A percentile compares a stretch with the other conserved stretches of the same genome.
Evolutionary conservation across 2,888 invertebrate genomes (phyloP).

Genomic region (Cheiracanthium punctorium): DNA sequence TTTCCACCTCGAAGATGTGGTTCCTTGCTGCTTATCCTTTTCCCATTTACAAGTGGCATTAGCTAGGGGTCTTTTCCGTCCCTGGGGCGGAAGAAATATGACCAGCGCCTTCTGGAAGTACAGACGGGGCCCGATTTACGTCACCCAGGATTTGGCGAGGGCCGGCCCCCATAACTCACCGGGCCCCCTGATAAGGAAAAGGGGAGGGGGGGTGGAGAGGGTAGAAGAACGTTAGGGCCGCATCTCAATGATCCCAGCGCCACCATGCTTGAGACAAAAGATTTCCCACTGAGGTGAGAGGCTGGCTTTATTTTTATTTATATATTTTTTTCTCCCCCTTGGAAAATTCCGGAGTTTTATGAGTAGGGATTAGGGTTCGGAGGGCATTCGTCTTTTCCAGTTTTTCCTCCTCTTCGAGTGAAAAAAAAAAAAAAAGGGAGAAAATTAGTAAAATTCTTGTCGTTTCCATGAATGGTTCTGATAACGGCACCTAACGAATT

Average conservation of each 20-base stretch:
- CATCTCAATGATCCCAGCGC: conserved; percentile 66
- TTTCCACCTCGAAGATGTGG: not conserved
- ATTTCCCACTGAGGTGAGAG: conserved; percentile 45
- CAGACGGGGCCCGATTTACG: conserved; percentile 70
- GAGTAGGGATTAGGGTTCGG: conserved; percentile 47
- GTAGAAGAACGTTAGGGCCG: conserved; percentile 68
- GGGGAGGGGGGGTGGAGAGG: no score
- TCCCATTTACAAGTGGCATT: conserved; percentile 65
- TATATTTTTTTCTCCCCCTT: conserved; percentile 3
- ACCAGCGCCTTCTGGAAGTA: conserved; percentile 59
- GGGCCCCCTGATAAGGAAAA: conserved; percentile 53
- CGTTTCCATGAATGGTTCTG: no score
- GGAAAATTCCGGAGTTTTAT: conserved; percentile 48
- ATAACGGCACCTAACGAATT: no score
- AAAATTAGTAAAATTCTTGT: conserved; percentile 1
- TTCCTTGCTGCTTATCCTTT: conserved; percentile 57
- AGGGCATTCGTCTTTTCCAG: conserved; percentile 19
- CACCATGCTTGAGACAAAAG: conserved; percentile 42
- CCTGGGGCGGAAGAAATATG: conserved; percentile 59
- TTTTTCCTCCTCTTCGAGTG: not conserved
- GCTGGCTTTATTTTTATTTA: no score
- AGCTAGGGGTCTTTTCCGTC: not conserved
- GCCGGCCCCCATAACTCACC: conserved; percentile 59
- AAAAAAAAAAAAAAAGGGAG: not conserved
- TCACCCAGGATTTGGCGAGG: conserved; percentile 67